Base-by-base conservation (phyloP, 2,888 invertebrate genomes). In the Arge pagana region DNA sequence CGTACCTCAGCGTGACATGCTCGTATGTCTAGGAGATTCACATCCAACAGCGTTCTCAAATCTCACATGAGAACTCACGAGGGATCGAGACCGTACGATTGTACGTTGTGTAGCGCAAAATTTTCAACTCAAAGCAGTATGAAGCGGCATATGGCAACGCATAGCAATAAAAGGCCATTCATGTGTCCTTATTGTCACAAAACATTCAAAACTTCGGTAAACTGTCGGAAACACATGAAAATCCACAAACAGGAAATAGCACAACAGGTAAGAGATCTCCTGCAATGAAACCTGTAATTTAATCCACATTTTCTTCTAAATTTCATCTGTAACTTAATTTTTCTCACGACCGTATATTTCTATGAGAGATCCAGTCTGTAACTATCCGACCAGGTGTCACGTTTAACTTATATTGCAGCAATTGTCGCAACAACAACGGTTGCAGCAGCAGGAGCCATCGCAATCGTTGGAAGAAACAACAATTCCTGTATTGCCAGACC, bases 221-320 rank as follows among this genome's bases (percentile, higher is more conserved):
- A 83, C 64, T 85, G 85, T 66, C 79, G 83, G 60, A 84, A 84
- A 58, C 87, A 88, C 63, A 85, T 87, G 76, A 82, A 81, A 60
- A 80, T 81, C 3, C 86, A 86, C 66, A 79, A 80, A 58, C 76
- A 76, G 50, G 82, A 83, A 61, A 65, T 80, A 7, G 78, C 79
- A 11, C 69, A 78, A 57, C 78, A 63, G 65, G 68, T 73, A 19
- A 13, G 52, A n/a, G n/a, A n/a, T n/a, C n/a, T n/a, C n/a, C n/a
- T n/a, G n/a, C 54, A 57, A 37, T 7, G 8, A n/a, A 35, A 41
- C 16, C 18, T 39, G 31, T 39, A 42, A 28, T 8, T 19, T 13
- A 33, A 11, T 50, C 19, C 8, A 15, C 13, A 7, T 55, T 2
- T 19, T 31, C 33, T 13, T 2, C 37, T 16, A 15, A 21, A 16